Percentiles rank a stretch among this genome's conserved stretches.
phyloP scores from a whole-genome alignment of 2,888 invertebrate genomes.

The Hydriomena furcata region DNA sequence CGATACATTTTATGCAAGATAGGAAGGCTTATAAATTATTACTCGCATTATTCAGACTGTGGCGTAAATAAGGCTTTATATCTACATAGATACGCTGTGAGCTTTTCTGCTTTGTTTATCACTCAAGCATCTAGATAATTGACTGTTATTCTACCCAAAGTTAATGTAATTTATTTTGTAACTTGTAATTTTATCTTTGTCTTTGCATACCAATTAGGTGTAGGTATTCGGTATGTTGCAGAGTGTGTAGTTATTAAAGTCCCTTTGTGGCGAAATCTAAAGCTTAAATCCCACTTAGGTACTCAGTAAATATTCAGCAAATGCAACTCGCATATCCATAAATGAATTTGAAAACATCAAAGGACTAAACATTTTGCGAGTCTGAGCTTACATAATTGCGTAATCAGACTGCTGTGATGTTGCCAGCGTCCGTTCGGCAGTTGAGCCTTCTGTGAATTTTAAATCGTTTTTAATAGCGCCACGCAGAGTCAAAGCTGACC shows the following conservation, averaged over 20 bases:
- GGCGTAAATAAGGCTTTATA: conserved; percentile 42
- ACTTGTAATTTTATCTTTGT: not conserved
- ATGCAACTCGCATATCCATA: conserved; percentile 34
- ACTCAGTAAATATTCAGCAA: conserved; percentile 33
- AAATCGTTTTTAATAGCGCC: conserved; percentile 79
- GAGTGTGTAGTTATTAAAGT: conserved; percentile 2
- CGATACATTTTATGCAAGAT: conserved; percentile 65
- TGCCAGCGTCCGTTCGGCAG: conserved; percentile 56
- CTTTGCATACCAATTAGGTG: conserved; percentile 1
- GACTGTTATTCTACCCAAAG: not conserved
- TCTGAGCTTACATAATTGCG: conserved; percentile 68
- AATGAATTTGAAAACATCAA: conserved; percentile 65
- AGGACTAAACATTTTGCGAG: conserved; percentile 59
- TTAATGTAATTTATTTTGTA: not conserved
- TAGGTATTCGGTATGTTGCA: too few relatives aligned
- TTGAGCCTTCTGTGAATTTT: conserved; percentile 80
- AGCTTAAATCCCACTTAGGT: conserved; percentile 14
- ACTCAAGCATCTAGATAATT: conserved; percentile 3
- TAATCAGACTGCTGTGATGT: conserved; percentile 69
- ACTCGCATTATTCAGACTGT: conserved; percentile 45
- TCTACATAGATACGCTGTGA: conserved; percentile 22
- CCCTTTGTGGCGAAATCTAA: conserved; percentile 20
- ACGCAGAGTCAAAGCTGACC: conserved; percentile 61
- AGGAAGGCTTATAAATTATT: conserved; percentile 67
- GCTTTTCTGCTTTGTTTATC: conserved; percentile 25